Base-by-base conservation (phyloP, 2,888 invertebrate species). In the Dicyrtomina minuta region DNA sequence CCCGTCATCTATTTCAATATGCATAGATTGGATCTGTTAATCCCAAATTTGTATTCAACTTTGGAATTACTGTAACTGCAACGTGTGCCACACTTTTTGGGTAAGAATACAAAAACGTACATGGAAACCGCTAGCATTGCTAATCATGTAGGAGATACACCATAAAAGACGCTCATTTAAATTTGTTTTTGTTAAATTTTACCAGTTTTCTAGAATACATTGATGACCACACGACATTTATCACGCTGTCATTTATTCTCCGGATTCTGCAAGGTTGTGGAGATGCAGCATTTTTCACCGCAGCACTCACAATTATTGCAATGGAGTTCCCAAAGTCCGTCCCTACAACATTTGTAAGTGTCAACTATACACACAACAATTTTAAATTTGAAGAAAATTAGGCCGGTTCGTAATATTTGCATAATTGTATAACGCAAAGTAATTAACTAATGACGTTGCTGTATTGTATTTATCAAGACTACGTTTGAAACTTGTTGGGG, bases 281-380 rank as follows among this genome's bases (percentile, higher is more conserved):
- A 20, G 92, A 92, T 79, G 91, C 93, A 0, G 92, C 92, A 17
- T 91, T 81, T 20, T 12, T 92, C 43, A 92, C 92, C 0, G 92
- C 93, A 0, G 90, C 90, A 77, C 93, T 92, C 81, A 90, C 92
- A 1, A 91, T 93, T 77, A 90, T 91, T 75, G 92, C 93, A 8
- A 5, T 61, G 20, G 82, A 83, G 62, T 86, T 86, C 78, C 84
- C 84, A 0, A 81, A 84, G 22, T 80, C 81, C 49, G 81, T 85
- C 1, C 83, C 83, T 0, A 83, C 84, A 2, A 84, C 84, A 56
- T 85, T 85, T 79, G 85, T 84, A 80, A 82, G 83, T 39, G 10
- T 10, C 20, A 8, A n/a, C 20, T 12, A 12, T 43, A 13, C 43
- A 43, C 15, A 43, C 8, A 12, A 43, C 43, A 43, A 12, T 43